These are phyloP conservation scores for Phaethornis superciliosus DNA, from an alignment of 2,113 vertebrate genomes.

Conservation along the genomic window DNA sequence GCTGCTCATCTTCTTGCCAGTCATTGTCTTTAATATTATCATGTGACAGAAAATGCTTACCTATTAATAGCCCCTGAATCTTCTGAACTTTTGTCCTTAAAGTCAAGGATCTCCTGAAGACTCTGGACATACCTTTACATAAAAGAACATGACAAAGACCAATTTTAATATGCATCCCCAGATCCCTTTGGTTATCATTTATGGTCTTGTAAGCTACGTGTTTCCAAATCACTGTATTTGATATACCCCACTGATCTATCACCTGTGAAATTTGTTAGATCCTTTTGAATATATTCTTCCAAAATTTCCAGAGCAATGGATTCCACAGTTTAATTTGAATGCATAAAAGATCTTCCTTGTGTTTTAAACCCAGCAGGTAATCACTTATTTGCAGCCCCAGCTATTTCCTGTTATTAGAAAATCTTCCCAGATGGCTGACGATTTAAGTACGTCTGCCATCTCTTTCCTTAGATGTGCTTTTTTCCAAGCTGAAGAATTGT, in stretches of 20 bases:
- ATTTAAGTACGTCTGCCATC: slow-evolving; percentile 20
- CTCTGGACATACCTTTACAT: slow-evolving; percentile 91
- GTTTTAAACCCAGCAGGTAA: slow-evolving; percentile 17
- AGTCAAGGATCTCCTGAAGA: slow-evolving; percentile 92
- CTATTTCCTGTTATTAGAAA: neutral
- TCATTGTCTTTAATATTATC: neutral
- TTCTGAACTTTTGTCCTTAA: slow-evolving; percentile 89
- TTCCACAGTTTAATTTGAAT: slow-evolving; percentile 6
- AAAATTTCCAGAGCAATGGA: neutral
- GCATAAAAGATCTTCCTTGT: neutral
- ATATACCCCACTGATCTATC: neutral
- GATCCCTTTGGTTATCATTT: neutral
- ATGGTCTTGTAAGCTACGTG: neutral
- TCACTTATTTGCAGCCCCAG: neutral
- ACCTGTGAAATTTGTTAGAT: neutral
- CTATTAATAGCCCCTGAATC: slow-evolving; percentile 82
- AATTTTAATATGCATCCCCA: neutral
- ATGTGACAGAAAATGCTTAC: slow-evolving; percentile 73
- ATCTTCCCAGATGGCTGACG: neutral
- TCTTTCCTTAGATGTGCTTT: neutral
- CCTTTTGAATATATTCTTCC: neutral
- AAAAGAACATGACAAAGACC: slow-evolving; percentile 12
- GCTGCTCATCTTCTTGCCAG: neutral
- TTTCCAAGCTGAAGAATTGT: slow-evolving; percentile 28
- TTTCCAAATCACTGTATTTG: neutral